Evolutionary conservation across 1,140 invertebrate genomes (phyloP).

Genomic region (Drosophila trapezifrons): DNA sequence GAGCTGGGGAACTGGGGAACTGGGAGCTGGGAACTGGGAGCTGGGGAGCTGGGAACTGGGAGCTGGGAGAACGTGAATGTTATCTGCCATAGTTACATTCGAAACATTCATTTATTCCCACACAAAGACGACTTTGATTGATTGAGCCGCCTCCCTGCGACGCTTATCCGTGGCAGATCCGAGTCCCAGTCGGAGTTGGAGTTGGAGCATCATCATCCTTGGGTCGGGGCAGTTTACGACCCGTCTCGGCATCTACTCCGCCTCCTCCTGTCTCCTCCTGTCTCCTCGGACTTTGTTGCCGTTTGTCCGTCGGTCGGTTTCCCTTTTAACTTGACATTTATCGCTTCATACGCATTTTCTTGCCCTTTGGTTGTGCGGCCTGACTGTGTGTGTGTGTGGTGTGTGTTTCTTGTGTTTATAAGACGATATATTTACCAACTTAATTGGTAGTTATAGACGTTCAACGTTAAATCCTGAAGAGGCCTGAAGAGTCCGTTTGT

Average conservation of each 20-base stretch:
- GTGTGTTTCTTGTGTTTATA: conserved; percentile 54
- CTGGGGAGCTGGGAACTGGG: neutral
- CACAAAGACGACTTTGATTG: conserved; percentile 71
- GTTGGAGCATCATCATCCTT: neutral
- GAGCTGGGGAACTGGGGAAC: neutral
- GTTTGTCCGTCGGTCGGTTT: conserved; percentile 25
- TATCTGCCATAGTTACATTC: conserved; percentile 57
- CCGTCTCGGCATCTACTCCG: conserved; percentile 8
- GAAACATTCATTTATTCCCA: conserved; percentile 44
- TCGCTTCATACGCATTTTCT: conserved; percentile 70
- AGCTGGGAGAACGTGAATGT: conserved; percentile 36
- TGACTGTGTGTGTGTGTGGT: too few species aligned
- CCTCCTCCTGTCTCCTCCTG: neutral
- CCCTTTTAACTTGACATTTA: conserved; percentile 75
- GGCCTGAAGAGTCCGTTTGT: neutral
- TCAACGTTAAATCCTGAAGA: conserved; percentile 38
- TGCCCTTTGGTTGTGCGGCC: conserved; percentile 8
- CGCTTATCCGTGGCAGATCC: conserved; percentile 4
- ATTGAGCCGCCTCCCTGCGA: conserved; percentile 57
- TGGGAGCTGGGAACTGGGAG: too few species aligned
- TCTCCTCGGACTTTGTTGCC: neutral
- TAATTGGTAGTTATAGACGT: conserved; percentile 78
- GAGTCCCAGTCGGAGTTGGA: neutral
- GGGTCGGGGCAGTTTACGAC: conserved; percentile 42
- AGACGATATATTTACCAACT: conserved; percentile 70